A percentile compares a stretch with the other conserved stretches of the same genome.
Conservation (phyloP, 2,888 invertebrate species). For the Cordilura impudica region DNA sequence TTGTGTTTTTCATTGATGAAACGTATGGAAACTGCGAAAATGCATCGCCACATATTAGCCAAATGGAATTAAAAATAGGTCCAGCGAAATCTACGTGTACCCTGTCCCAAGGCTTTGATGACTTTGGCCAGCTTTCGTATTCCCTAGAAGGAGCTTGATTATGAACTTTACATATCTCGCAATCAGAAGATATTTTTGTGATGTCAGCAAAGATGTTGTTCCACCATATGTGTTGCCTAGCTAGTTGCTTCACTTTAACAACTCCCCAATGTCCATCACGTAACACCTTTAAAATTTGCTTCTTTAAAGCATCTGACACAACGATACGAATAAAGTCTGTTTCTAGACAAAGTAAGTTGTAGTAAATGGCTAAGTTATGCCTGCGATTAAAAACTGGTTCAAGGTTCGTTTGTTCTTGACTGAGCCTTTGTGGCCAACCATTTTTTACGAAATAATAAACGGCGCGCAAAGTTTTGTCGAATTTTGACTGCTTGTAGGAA, state of each 20-base stretch:
- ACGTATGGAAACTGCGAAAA: conserved; percentile 45
- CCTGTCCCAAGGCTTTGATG: conserved; percentile 34
- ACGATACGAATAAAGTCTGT: conserved; percentile 31
- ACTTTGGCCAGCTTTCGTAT: no score
- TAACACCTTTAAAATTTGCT: conserved; percentile 27
- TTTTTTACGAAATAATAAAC: background rate
- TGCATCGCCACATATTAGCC: conserved; percentile 50
- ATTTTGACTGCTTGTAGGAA: no score
- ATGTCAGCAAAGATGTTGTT: conserved; percentile 35
- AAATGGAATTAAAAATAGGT: conserved; percentile 50
- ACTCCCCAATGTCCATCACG: conserved; percentile 52
- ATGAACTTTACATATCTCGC: conserved; percentile 26
- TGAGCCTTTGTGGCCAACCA: background rate
- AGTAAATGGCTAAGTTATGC: no score
- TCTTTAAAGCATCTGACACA: conserved; percentile 31
- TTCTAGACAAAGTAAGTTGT: no score
- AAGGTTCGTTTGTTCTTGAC: background rate
- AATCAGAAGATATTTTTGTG: conserved; percentile 19
- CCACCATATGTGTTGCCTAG: conserved; percentile 50
- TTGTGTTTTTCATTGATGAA: conserved; percentile 51
- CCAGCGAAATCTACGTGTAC: conserved; percentile 50
- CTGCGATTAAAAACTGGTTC: no score
- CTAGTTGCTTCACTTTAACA: conserved; percentile 43
- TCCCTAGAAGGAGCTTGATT: conserved; percentile 7
- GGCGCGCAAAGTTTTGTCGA: background rate